Evolutionary conservation across 2,888 invertebrate species (phyloP).

Genomic region (Malthinus flaveolus): DNA sequence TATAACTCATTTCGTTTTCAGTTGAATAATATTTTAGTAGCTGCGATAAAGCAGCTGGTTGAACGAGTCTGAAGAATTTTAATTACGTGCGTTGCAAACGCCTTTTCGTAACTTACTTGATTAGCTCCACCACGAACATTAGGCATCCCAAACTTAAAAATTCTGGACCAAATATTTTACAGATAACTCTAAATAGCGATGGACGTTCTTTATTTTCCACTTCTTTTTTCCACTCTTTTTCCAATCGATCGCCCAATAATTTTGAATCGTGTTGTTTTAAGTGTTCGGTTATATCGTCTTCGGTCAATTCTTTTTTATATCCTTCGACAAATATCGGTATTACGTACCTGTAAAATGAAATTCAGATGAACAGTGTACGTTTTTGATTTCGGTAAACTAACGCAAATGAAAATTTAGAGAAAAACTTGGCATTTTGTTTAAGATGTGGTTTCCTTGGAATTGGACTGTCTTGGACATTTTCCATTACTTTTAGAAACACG

Average conservation of each 20-base stretch:
- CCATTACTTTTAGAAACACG: background rate
- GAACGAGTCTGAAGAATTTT: slow-evolving; percentile 26
- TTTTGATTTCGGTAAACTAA: slow-evolving; percentile 11
- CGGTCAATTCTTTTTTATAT: slow-evolving; percentile 53
- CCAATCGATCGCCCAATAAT: slow-evolving; percentile 63
- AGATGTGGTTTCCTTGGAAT: slow-evolving; percentile 17
- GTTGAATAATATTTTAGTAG: slow-evolving; percentile 65
- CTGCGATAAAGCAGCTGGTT: slow-evolving; percentile 54
- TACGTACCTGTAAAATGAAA: slow-evolving; percentile 52
- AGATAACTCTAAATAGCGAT: slow-evolving; percentile 39
- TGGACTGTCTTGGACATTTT: background rate
- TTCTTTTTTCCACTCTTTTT: slow-evolving; percentile 54
- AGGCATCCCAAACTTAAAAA: slow-evolving; percentile 36
- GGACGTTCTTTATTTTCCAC: slow-evolving; percentile 25
- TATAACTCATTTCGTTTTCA: slow-evolving; percentile 48
- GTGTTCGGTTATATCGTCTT: slow-evolving; percentile 56
- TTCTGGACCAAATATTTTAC: slow-evolving; percentile 38
- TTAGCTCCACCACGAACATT: slow-evolving; percentile 30
- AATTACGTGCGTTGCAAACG: background rate
- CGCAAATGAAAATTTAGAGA: slow-evolving; percentile 31
- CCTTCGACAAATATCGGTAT: slow-evolving; percentile 56
- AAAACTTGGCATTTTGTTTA: slow-evolving; percentile 24
- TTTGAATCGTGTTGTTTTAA: slow-evolving; percentile 65
- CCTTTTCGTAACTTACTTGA: slow-evolving; percentile 33
- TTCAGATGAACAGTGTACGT: background rate